phyloP scores from a whole-genome alignment of 2,888 invertebrate genomes.

The Acrobasis suavella region DNA sequence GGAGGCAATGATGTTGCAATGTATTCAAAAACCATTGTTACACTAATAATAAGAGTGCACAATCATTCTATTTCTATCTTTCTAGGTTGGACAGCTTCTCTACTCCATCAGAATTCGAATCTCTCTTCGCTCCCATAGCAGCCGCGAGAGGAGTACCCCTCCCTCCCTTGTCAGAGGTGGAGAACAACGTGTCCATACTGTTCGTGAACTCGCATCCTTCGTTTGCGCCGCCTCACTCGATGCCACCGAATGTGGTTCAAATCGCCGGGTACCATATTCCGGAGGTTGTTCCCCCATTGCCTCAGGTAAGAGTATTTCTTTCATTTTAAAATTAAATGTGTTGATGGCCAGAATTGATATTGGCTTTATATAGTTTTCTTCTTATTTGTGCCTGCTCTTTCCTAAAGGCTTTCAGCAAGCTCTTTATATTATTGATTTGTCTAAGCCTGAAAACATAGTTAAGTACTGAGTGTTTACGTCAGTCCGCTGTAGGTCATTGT shows the following conservation, averaged over 20 bases:
- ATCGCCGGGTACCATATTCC: conserved; percentile 62
- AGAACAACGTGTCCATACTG: conserved; percentile 50
- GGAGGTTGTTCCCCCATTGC: conserved; percentile 45
- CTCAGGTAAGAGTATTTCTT: conserved; percentile 46
- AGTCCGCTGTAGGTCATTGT: too few relatives aligned
- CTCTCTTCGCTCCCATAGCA: conserved; percentile 45
- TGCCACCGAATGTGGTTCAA: conserved; percentile 56
- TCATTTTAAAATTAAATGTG: too few relatives aligned
- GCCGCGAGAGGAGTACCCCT: conserved; percentile 44
- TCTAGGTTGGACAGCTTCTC: conserved; percentile 38
- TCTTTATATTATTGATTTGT: too few relatives aligned
- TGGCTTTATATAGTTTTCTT: too few relatives aligned
- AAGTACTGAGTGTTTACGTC: too few relatives aligned
- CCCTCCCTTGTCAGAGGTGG: conserved; percentile 41
- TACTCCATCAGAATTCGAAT: conserved; percentile 36
- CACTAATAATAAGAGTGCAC: too few relatives aligned
- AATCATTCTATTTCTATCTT: neutral
- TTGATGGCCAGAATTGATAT: too few relatives aligned
- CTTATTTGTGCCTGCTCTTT: too few relatives aligned
- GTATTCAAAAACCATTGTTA: too few relatives aligned
- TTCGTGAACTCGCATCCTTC: conserved; percentile 57
- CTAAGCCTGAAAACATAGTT: too few relatives aligned
- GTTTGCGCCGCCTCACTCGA: conserved; percentile 39
- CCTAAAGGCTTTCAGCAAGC: too few relatives aligned
- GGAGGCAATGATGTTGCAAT: too few relatives aligned